Base-by-base conservation (phyloP, 2,113 vertebrate species). In the Ctenodactylus gundi region DNA sequence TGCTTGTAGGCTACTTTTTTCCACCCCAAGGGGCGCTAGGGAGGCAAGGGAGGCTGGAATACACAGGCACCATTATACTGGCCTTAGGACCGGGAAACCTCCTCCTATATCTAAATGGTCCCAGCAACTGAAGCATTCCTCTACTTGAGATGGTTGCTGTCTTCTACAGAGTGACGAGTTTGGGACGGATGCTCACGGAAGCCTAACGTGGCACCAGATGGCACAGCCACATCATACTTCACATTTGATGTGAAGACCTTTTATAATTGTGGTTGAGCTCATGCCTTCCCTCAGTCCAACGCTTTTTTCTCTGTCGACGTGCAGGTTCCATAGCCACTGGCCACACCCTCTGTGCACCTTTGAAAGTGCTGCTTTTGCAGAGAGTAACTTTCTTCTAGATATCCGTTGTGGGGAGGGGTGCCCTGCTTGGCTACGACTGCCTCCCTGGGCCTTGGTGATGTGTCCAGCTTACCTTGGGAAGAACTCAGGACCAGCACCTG, bases 21-120 rank as follows among this genome's bases (percentile, higher is more conserved):
- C 8, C 51, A 27, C 67, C 94, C 85, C 60, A 51, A 87, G 85
- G 72, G 82, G 51, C 44, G 31, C 92, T 82, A 51, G 68, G 77
- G 57, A 87, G 65, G 34, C 44, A 53, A 62, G 14, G 46, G 84
- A 44, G 31, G 67, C 4, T 1, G 0, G 44, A 29, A 31, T 46
- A 8, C 21, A 7, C 6, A 4, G 64, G 68, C n/a, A 9, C 18
- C 13, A 4, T 39, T 6, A 1, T 9, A 39, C 51, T 94, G 51
- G 57, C n/a, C 31, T 3, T 51, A 27, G 65, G 34, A 13, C 41
- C 31, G 36, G 25, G 39, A 53, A 76, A 60, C 36, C 44, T 23
- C 75, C 70, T 78, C 36, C 23, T 21, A 8, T 34, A 4, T 29
- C 49, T 84, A 25, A 93, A n/a, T 34, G 53, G 23, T 64, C 14